Percentiles rank a stretch among this genome's conserved stretches.
These are phyloP conservation scores for Cathartes aura DNA, from an alignment of 2,113 vertebrate species.

Conservation along the genomic window DNA sequence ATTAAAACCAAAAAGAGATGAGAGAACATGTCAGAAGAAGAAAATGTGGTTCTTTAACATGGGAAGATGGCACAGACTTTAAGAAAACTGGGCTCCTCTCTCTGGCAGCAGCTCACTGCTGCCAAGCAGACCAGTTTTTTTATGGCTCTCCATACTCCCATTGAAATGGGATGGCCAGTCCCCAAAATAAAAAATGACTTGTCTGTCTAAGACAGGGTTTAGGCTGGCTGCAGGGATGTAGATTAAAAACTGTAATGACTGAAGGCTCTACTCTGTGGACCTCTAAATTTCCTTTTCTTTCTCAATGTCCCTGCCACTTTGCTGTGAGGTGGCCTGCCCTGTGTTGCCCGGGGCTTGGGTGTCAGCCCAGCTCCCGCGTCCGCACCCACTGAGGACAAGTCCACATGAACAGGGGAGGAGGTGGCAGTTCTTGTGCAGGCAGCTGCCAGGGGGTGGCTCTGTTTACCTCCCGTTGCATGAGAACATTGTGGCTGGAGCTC, in stretches of 20 bases:
- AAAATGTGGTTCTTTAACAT: not conserved
- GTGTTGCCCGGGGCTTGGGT: fast-evolving
- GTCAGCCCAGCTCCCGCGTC: not conserved
- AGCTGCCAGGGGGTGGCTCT: not conserved
- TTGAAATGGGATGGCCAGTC: not conserved
- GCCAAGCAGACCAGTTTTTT: not conserved
- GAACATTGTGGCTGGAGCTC: not conserved
- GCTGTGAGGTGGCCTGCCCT: not conserved
- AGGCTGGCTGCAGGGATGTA: not conserved
- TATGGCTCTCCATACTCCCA: not conserved
- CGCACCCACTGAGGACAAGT: fast-evolving
- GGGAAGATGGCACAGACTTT: not conserved
- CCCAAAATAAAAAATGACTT: not conserved
- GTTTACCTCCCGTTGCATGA: not conserved
- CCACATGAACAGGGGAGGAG: fast-evolving
- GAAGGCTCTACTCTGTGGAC: not conserved
- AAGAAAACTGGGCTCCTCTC: not conserved
- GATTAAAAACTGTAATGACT: not conserved
- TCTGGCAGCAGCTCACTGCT: not conserved
- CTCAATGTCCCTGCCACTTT: not conserved
- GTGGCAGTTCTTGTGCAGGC: not conserved
- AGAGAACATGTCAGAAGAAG: not conserved
- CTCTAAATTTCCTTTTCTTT: not conserved
- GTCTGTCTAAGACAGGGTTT: not conserved
- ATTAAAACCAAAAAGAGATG: conserved; percentile 69